Base-by-base conservation (phyloP, 2,113 vertebrate species). In the Pangasianodon hypophthalmus region DNA sequence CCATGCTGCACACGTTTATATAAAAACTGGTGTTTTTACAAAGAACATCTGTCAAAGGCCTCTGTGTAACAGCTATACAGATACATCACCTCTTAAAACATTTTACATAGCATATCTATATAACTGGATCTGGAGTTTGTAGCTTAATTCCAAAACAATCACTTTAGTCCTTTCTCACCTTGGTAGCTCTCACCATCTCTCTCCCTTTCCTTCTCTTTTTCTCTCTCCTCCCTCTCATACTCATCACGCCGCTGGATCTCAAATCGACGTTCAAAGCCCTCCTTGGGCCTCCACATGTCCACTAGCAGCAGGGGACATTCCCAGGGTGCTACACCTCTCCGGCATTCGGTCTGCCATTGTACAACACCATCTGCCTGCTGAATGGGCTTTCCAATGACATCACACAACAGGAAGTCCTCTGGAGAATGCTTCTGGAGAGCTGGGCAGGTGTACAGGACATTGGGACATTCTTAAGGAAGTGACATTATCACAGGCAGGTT, bases 281-380 rank as follows among this genome's bases (percentile, higher is more conserved):
- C 96, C 91, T 97, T 97, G n/a, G 97, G 97, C 82, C 97, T 96
- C 98, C 98, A 98, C 94, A 98, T 97, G 92, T 98, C 97, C 92
- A 97, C 97, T 88, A 98, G 95, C 92, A 98, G 95, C 91, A 98
- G 93, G 41, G 97, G 97, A 90, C 97, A 96, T 95, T 98, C 97
- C 85, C 96, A 95, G 50, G 97, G 95, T 56, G 97, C 96, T 92
- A 97, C 95, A 6, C 96, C 95, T 94, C 98, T 96, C 91, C 97
- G 95, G 91, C 97, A 96, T 91, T 97, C 97, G 50, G 96, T 97
- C 93, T 96, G 95, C 96, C 96, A 97, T 77, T 95, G 94, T 92
- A 96, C 90, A 84, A 93, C 93, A 90, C 95, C 96, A 92, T 96
- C 95, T 93, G 96, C 93, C 91, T 94, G 95, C 82, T 94, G 95